These are phyloP conservation scores for Heliocidaris tuberculata DNA, from an alignment of 35 echinoderm and acorn worm genomes.

Conservation along the genomic window DNA sequence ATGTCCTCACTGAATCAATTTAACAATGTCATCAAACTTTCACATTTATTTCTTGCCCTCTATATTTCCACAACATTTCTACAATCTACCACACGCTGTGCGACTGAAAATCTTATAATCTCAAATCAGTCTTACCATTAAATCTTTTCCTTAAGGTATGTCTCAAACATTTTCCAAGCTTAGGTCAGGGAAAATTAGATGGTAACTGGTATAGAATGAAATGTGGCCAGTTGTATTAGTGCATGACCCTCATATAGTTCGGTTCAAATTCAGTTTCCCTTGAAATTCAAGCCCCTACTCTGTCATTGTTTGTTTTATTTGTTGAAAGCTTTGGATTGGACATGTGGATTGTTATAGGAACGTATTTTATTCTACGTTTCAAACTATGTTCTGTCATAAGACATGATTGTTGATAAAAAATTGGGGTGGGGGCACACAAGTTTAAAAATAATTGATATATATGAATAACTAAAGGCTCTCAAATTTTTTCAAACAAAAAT, in stretches of 20 bases:
- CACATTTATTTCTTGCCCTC: not conserved
- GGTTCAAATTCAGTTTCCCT: too few relatives aligned
- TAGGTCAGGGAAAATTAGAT: not conserved
- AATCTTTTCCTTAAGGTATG: not conserved
- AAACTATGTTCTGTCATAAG: too few relatives aligned
- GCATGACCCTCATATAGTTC: not conserved
- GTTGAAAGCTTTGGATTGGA: too few relatives aligned
- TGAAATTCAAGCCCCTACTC: too few relatives aligned
- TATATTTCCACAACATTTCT: not conserved
- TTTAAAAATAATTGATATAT: too few relatives aligned
- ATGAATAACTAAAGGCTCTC: too few relatives aligned
- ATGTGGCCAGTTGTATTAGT: not conserved
- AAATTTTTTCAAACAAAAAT: too few relatives aligned
- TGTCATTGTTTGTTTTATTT: too few relatives aligned
- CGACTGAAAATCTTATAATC: not conserved
- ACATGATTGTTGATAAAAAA: too few relatives aligned
- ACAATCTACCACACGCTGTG: not conserved
- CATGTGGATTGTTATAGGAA: too few relatives aligned
- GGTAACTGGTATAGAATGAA: not conserved
- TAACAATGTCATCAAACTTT: slow-evolving; percentile 13
- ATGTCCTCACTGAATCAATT: not conserved
- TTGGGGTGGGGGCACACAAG: too few relatives aligned
- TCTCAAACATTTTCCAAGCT: not conserved
- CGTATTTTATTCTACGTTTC: too few relatives aligned
- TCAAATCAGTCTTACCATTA: not conserved